These are phyloP conservation scores for Euglossa dilemma DNA, from an alignment of 1,140 invertebrate genomes.

Conservation along the genomic window DNA sequence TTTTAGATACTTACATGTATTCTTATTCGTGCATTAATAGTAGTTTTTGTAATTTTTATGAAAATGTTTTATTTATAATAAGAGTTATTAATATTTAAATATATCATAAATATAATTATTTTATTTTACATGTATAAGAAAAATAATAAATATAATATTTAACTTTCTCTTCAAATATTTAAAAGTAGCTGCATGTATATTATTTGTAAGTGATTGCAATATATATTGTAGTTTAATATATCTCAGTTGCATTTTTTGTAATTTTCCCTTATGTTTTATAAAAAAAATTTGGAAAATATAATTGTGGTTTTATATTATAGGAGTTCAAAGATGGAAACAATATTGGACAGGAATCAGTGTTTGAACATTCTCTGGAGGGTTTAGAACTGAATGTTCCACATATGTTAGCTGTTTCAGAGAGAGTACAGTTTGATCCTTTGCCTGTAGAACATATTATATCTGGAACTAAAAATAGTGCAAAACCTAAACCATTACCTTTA, in stretches of 20 bases:
- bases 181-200: conserved; percentile 46
- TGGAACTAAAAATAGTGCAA: conserved; percentile 62
- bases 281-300: conserved; percentile 2
- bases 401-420: conserved; percentile 65
- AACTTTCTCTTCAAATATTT: conserved; percentile 1
- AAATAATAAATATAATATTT: not conserved
- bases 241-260: conserved; percentile 8
- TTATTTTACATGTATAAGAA: not conserved
- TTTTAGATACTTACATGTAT: not conserved
- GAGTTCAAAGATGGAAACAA: conserved; percentile 79
- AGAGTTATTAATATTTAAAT: conserved; percentile 16
- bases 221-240: conserved; percentile 11
- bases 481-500: conserved; percentile 73
- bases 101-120: not conserved
- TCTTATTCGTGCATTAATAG: not conserved
- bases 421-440: conserved; percentile 77
- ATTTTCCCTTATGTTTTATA: conserved; percentile 1
- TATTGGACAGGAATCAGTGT: conserved; percentile 68
- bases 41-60: not conserved
- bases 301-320: conserved; percentile 67
- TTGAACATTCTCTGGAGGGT: conserved; percentile 71
- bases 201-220: conserved; percentile 6
- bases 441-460: conserved; percentile 75
- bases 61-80: conserved; percentile 14
- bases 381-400: conserved; percentile 77